phyloP scores from a whole-genome alignment of 1,140 invertebrate genomes.

The Hylyphantes graminicola region DNA sequence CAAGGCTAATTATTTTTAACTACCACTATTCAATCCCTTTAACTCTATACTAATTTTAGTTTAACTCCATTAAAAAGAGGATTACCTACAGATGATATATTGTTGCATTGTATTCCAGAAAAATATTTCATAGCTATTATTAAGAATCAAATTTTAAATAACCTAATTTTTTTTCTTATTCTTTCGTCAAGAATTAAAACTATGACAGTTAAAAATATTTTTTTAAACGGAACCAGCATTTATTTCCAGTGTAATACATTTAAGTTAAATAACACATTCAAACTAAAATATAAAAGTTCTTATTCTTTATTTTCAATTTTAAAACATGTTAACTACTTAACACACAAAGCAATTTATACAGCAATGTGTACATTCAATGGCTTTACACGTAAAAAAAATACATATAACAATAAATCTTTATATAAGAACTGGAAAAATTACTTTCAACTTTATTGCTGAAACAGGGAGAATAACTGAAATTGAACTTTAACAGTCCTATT shows the following conservation, averaged over 20 bases:
- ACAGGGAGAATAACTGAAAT: constrained; percentile 29
- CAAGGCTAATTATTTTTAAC: no score
- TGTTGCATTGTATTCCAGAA: no score
- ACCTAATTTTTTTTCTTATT: no score
- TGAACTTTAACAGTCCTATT: constrained; percentile 9
- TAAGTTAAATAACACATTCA: not conserved
- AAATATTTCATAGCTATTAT: no score
- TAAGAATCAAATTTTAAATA: no score
- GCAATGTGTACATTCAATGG: constrained; percentile 55
- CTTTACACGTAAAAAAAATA: constrained; percentile 55
- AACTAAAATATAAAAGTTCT: not conserved
- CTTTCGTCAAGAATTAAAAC: no score
- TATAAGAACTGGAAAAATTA: constrained; percentile 7
- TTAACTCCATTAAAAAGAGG: no score
- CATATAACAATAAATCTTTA: constrained; percentile 51
- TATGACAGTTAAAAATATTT: not conserved
- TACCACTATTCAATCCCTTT: no score
- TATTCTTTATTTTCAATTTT: constrained; percentile 54
- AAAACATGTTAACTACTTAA: constrained; percentile 59
- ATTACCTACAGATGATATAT: no score
- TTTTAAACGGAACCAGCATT: not conserved
- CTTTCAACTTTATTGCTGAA: constrained; percentile 52
- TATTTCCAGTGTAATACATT: no score
- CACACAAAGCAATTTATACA: constrained; percentile 59
- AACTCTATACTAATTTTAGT: no score